These are phyloP conservation scores for Papilio helenus DNA, from an alignment of 1,140 invertebrate genomes.

Conservation along the genomic window DNA sequence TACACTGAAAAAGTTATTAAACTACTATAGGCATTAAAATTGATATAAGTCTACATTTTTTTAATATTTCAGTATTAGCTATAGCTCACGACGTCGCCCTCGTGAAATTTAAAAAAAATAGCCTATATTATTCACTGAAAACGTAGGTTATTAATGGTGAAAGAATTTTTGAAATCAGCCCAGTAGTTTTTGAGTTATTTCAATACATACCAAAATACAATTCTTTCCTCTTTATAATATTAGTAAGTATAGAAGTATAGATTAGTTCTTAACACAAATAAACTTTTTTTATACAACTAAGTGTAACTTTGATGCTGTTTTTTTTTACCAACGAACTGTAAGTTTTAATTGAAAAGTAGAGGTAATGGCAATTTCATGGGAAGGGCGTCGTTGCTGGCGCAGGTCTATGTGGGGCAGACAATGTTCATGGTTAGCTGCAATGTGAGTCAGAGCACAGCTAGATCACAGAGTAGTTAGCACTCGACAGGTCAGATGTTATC, in stretches of 20 bases:
- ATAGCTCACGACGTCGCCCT: too few relatives aligned
- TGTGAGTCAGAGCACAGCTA: conserved; percentile 72
- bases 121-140: too few relatives aligned
- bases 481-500: conserved; percentile 66
- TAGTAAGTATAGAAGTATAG: too few relatives aligned
- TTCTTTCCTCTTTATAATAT: too few relatives aligned
- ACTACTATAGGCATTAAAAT: too few relatives aligned
- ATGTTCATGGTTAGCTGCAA: conserved; percentile 66
- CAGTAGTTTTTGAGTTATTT: too few relatives aligned
- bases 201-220: too few relatives aligned
- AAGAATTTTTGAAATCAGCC: too few relatives aligned
- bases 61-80: too few relatives aligned
- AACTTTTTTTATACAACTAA: not conserved
- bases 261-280: not conserved
- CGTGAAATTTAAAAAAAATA: too few relatives aligned
- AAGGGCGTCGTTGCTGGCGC: conserved; percentile 41
- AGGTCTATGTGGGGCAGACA: conserved; percentile 53
- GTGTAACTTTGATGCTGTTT: not conserved
- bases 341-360: conserved; percentile 35
- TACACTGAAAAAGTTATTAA: not conserved
- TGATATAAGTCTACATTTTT: too few relatives aligned
- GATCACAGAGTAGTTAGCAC: conserved; percentile 47
- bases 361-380: conserved; percentile 51
- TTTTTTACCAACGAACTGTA: not conserved
- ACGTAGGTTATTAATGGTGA: too few relatives aligned